These are phyloP conservation scores for Chloroceryle aenea DNA, from an alignment of 2,113 vertebrate genomes.

Conservation along the genomic window DNA sequence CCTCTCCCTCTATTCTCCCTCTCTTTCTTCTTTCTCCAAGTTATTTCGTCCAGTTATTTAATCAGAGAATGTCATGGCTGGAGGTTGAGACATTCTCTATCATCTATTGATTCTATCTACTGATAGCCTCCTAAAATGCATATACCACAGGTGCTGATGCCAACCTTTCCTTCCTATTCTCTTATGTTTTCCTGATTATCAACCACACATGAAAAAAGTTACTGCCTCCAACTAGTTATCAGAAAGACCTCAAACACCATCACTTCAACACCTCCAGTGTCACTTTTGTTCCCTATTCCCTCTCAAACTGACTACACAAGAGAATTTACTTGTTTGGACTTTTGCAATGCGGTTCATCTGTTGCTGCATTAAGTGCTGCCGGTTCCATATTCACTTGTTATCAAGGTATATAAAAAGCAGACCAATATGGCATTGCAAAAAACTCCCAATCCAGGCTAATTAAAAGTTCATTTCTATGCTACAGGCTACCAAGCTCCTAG, in stretches of 20 bases:
- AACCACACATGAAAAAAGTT: neutral
- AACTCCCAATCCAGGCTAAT: neutral
- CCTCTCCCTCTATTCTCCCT: neutral
- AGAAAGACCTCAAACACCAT: rapidly evolving
- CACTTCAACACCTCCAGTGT: neutral
- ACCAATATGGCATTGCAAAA: neutral
- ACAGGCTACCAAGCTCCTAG: neutral
- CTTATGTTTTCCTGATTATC: neutral
- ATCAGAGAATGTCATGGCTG: neutral
- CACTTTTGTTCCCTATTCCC: neutral
- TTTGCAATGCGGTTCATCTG: neutral
- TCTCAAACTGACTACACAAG: neutral
- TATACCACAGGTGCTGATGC: neutral
- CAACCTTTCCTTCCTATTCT: neutral
- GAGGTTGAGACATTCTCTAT: neutral
- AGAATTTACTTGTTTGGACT: neutral
- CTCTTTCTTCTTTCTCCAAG: neutral
- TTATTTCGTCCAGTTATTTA: neutral
- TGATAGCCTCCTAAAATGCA: neutral
- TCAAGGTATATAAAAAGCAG: neutral
- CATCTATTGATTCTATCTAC: neutral
- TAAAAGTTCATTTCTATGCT: neutral
- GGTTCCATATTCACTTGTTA: neutral
- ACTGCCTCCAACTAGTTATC: neutral
- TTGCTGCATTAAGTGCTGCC: neutral